Evolutionary conservation across 2,113 vertebrate genomes (phyloP).

Genomic region (Acrocephalus kingi): DNA sequence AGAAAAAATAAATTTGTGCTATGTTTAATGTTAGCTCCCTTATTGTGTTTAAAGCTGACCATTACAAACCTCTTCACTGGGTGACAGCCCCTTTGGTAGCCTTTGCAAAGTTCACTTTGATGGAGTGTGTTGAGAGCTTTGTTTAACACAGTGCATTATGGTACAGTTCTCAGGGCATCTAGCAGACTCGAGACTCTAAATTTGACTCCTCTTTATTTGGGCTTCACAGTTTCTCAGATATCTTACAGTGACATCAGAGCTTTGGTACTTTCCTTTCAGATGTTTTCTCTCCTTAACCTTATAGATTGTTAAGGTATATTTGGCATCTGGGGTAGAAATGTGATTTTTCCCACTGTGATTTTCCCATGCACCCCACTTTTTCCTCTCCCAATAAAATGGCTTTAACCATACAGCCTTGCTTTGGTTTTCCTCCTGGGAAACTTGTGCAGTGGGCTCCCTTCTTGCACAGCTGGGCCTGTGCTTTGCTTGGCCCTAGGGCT

Average conservation of each 20-base stretch:
- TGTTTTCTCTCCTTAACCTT: neutral
- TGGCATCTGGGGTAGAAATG: neutral
- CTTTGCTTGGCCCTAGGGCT: neutral
- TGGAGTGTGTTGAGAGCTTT: neutral
- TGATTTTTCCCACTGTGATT: neutral
- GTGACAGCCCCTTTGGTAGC: neutral
- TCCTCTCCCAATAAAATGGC: neutral
- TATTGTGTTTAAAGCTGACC: neutral
- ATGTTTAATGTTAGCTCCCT: neutral
- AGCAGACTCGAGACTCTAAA: neutral
- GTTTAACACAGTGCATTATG: neutral
- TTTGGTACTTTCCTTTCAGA: neutral
- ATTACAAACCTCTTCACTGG: neutral
- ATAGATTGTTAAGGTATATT: neutral
- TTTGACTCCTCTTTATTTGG: neutral
- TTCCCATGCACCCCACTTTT: neutral
- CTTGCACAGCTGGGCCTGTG: neutral
- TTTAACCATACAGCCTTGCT: neutral
- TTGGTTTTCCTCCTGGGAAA: neutral
- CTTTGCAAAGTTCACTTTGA: neutral
- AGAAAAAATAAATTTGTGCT: neutral
- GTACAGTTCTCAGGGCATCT: neutral
- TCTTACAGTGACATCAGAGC: neutral
- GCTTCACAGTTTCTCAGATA: neutral
- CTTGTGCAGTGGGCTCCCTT: neutral